Base-by-base conservation (phyloP, 64 coral and sea anemone genomes). In the Trachythela sp. region DNA sequence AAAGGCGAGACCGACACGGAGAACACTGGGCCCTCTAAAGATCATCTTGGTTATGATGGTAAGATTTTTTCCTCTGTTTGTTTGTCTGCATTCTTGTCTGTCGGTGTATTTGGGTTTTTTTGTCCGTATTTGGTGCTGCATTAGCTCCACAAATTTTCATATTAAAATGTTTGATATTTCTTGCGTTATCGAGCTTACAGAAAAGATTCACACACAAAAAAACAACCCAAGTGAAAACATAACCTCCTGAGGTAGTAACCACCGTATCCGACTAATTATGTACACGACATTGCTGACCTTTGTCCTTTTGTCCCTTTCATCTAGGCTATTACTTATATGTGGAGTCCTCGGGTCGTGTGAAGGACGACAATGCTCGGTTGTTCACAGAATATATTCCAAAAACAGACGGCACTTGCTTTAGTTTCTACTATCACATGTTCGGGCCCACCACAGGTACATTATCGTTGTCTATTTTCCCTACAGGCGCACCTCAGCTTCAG, bases 281-380 rank as follows among this genome's bases (percentile, higher is more conserved):
- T n/a, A n/a, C n/a, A n/a, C n/a, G n/a, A n/a, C n/a, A n/a, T n/a
- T n/a, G n/a, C 42, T 45, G 42, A 45, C 11, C 42, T 45, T 64
- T 26, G 20, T 64, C 24, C 11, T 6, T 45, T 45, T 45, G n/a
- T n/a, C 29, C 0, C 29, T 22, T 27, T 72, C 49, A n/a, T 26
- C 34, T 80, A 80, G 75, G 75, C 33, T 80, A 80, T 35, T 80
- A 80, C 35, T 37, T 80, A 22, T 80, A 80, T 29, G 75, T 80
- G 75, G 75, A 80, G 37, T 80, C 75, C 15, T 80, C 75, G 6
- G 34, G 75, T 15, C 75, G 75, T 39, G 37, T 30, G 2, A 38
- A 9, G 9, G 75, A 29, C 8, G 75, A 80, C 75, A 80, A 80
- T 39, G 75, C 75, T 36, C 31, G 31, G 3, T 22, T 80, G 31